phyloP scores from a whole-genome alignment of 2,113 vertebrate genomes.

The Gasterosteus nipponicus region DNA sequence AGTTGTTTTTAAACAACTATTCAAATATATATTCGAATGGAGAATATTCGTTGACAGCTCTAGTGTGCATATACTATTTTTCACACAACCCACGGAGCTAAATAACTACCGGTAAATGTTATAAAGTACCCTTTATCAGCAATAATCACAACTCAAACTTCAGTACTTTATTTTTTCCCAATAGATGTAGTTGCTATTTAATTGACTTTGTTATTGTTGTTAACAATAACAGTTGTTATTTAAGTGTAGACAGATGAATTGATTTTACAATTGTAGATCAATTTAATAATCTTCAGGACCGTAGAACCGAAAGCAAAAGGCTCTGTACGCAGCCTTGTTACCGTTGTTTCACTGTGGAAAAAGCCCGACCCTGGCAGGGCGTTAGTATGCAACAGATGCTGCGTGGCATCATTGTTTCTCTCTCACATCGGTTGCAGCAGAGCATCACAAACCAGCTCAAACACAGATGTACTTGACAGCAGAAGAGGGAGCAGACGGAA shows the following conservation, averaged over 20 bases:
- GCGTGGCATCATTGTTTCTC: conserved; percentile 28
- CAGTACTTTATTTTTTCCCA: too few relatives aligned
- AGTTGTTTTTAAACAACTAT: too few relatives aligned
- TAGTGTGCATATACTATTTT: not conserved
- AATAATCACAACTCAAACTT: too few relatives aligned
- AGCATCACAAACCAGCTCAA: conserved; percentile 48
- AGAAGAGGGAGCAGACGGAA: conserved; percentile 29
- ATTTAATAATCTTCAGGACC: not conserved
- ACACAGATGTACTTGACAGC: conserved; percentile 41
- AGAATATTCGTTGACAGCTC: too few relatives aligned
- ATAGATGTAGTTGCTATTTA: not conserved
- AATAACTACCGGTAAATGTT: not conserved
- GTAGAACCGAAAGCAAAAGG: not conserved
- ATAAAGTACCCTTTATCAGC: not conserved
- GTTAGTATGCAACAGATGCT: conserved; percentile 53
- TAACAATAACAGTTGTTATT: not conserved
- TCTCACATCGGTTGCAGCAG: conserved; percentile 28
- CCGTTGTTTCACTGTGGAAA: conserved; percentile 15
- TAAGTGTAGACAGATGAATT: not conserved
- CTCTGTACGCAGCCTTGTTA: conserved; percentile 13
- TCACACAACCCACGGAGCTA: not conserved
- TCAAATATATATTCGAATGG: too few relatives aligned
- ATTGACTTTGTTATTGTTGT: not conserved
- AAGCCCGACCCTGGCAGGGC: conserved; percentile 13
- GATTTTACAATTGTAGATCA: conserved; percentile 1